These are phyloP conservation scores for Crocodylus rhombifer DNA, from an alignment of 2,797 vertebrate species.

Conservation along the genomic window DNA sequence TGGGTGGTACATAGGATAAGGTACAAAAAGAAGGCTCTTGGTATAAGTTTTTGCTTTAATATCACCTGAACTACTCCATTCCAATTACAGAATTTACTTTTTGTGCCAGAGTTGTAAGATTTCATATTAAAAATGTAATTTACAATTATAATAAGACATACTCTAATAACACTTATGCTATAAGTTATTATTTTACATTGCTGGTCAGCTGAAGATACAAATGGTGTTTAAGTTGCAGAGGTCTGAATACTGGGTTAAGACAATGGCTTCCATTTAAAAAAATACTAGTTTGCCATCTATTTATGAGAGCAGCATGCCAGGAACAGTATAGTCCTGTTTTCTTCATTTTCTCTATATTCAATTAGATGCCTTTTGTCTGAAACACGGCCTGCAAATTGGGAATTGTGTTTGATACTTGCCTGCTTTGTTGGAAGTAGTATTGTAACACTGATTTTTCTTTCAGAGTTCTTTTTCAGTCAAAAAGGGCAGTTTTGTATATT, in stretches of 20 bases:
- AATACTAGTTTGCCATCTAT: no score
- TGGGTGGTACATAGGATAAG: neutral
- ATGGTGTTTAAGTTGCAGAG: neutral
- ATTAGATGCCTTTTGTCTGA: neutral
- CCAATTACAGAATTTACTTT: neutral
- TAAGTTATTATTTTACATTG: neutral
- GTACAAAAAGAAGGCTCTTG: neutral
- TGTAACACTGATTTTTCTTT: neutral
- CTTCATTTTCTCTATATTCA: neutral
- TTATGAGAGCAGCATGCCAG: no score
- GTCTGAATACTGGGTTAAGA: neutral
- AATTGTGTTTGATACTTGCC: neutral
- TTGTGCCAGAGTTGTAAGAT: neutral
- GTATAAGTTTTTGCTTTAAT: neutral
- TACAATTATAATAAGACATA: neutral
- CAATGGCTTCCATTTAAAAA: neutral
- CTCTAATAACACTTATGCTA: no score
- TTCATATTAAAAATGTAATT: neutral
- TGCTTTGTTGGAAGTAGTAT: neutral
- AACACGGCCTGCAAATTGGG: constrained; percentile 19
- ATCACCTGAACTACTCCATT: neutral
- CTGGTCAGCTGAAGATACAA: neutral
- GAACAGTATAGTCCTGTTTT: neutral
- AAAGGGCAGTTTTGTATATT: neutral
- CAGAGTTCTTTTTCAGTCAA: neutral